These are phyloP conservation scores for Drosophila infuscata DNA, from an alignment of 2,888 invertebrate species.

Conservation along the genomic window DNA sequence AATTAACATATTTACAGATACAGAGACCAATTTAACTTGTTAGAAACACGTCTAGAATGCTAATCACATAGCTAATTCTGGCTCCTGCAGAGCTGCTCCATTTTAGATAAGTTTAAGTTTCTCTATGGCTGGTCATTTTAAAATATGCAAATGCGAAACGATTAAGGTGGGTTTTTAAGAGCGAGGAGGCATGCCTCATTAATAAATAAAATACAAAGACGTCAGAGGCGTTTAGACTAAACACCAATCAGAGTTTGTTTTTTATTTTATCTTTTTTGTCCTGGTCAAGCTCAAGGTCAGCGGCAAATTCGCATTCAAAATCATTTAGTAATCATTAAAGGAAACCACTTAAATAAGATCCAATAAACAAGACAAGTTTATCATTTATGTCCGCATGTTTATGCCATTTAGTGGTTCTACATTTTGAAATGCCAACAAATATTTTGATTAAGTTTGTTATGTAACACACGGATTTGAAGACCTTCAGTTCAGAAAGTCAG, in stretches of 20 bases:
- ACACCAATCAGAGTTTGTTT: background rate
- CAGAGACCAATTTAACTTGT: background rate
- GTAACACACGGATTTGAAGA: constrained; percentile 22
- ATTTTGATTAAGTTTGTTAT: constrained; percentile 48
- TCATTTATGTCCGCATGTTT: constrained; percentile 37
- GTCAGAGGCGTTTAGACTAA: constrained; percentile 19
- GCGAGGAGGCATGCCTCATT: constrained; percentile 22
- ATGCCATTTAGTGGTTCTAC: constrained; percentile 51
- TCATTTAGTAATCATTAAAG: constrained; percentile 43
- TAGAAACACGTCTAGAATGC: constrained; percentile 22
- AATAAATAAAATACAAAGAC: constrained; percentile 18
- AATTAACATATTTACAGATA: constrained; percentile 1
- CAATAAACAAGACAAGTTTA: constrained; percentile 51
- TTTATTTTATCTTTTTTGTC: constrained; percentile 28
- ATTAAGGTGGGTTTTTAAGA: constrained; percentile 2
- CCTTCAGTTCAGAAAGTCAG: constrained; percentile 26
- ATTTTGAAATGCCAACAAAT: constrained; percentile 28
- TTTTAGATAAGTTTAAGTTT: constrained; percentile 43
- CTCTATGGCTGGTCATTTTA: constrained; percentile 4
- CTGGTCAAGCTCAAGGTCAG: constrained; percentile 50
- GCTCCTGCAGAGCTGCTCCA: constrained; percentile 51
- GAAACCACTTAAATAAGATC: constrained; percentile 55
- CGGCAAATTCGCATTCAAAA: background rate
- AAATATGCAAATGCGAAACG: constrained; percentile 43
- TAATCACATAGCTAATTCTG: constrained; percentile 4